Base-by-base conservation (phyloP, 2,113 vertebrate species). In the Mustelus asterias region DNA sequence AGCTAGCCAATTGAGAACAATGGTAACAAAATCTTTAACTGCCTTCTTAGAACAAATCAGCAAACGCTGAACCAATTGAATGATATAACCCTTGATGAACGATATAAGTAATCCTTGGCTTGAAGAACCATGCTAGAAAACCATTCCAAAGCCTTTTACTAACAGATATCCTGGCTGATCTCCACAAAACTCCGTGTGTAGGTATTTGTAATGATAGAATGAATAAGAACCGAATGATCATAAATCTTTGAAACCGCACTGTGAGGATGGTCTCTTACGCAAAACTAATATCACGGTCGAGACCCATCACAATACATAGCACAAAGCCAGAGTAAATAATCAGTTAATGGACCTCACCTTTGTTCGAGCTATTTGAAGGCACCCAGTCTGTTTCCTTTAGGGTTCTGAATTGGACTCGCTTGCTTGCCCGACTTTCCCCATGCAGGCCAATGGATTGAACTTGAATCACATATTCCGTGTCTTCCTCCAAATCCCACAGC, bases 401-500 rank as follows among this genome's bases (percentile, higher is more conserved):
- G 29, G 99, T 99, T 24, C 98, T 98, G 97, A 99, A 99, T 96
- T 99, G 99, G 96, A 99, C 97, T 0, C 98, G 98, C 96, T 98
- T 98, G 96, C 99, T 99, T 88, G 98, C 98, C 96, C 99, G 99
- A 96, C 99, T 99, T 90, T 99, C 99, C 1, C 99, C 99, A 0
- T 99, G 98, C 1, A 99, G 98, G 44, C 99, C 98, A 0, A 99
- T 99, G 86, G 99, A 99, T 97, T 99, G 98, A 96, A 99, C 99
- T 97, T 99, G 99, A 96, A 99, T 98, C 8, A 99, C 98, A 97
- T 99, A 99, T 96, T 99, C 98, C 0, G 98, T 99, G 94, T 99
- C 99, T 96, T 99, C 99, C 0, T 99, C 99, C 97, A 99, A 97
- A 96, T 99, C 99, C 99, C 99, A 99, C 22, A 99, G 98, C 92